A percentile compares a stretch with the other conserved stretches of the same genome.
Evolutionary conservation across 2,888 invertebrate genomes (phyloP).

Genomic region (Pollenia angustigena): DNA sequence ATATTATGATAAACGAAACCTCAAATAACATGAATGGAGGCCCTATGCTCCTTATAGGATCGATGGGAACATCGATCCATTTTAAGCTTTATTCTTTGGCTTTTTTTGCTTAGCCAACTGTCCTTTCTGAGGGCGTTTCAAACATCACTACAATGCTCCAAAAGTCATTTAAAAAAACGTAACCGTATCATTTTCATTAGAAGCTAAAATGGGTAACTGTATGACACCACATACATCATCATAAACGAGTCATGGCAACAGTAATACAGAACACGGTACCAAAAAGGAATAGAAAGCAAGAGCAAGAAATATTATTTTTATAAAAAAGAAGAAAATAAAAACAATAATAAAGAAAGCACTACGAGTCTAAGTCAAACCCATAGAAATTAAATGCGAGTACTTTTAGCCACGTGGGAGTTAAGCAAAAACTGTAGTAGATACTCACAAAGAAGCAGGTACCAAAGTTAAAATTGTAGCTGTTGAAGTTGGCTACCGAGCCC

Average conservation of each 20-base stretch:
- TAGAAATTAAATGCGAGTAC: constrained; percentile 11
- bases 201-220: constrained; percentile 17
- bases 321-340: constrained; percentile 4
- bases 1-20: too few relatives aligned
- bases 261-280: neutral
- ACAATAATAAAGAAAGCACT: neutral
- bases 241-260: constrained; percentile 46
- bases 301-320: neutral
- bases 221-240: constrained; percentile 44
- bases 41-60: too few relatives aligned
- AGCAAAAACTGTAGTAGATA: too few relatives aligned
- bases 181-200: constrained; percentile 35
- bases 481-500: neutral
- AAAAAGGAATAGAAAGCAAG: neutral
- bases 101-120: neutral
- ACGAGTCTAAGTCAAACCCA: neutral
- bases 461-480: constrained; percentile 11
- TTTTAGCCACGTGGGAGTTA: neutral
- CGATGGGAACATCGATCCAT: too few relatives aligned
- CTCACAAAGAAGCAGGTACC: neutral
- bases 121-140: constrained; percentile 41
- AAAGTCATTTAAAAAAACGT: constrained; percentile 34
- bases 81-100: neutral
- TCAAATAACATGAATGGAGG: too few relatives aligned
- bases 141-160: constrained; percentile 54